Evolutionary conservation across 1,140 invertebrate species (phyloP), one percentile per base, ranked within the genome.

Genomic region (Patella vulgata): DNA sequence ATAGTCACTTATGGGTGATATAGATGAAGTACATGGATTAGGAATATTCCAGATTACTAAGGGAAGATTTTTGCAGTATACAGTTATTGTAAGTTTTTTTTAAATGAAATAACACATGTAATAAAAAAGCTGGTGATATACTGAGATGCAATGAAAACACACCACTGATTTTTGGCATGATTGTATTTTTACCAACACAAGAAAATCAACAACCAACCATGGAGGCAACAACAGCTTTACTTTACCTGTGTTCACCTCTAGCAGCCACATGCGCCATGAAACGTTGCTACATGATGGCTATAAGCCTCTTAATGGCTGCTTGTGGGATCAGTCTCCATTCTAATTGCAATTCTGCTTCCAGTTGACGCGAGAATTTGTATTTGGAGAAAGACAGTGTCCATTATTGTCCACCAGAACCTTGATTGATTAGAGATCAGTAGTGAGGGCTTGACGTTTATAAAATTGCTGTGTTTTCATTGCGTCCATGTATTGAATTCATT

Each of bases 1-100:
- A 1, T 48, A 69, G 67, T 28, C 66, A 25, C 25, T 68, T 33
- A 33, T 69, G 5, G 39, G 58, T 42, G 61, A 65, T 59, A 39
- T 61, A n/a, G 33, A n/a, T 11, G 50, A 56, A 17, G 27, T 66
- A 5, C 42, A 59, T 59, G 68, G 68, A n/a, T 39, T 66, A 30
- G 63, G 43, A 46, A 56, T 31, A 0, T 66, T 70, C 25, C 68
- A 70, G 50, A 52, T 63, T 28, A 70, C 63, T 8, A 30, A 66
- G 21, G 63, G 68, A 25, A 56, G 60, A 27, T 70, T 59, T 59
- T 40, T 70, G 9, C 59, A 46, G 31, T 61, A 42, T 42, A 51
- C 62, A 60, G 25, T 70, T 17, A 28, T 70, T 54, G 68, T 70
- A 56, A 59, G 48, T 28, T 9, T 47, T 44, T 47, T 6, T 40